phyloP scores from a whole-genome alignment of 2,113 vertebrate species.

The Archilochus colubris region DNA sequence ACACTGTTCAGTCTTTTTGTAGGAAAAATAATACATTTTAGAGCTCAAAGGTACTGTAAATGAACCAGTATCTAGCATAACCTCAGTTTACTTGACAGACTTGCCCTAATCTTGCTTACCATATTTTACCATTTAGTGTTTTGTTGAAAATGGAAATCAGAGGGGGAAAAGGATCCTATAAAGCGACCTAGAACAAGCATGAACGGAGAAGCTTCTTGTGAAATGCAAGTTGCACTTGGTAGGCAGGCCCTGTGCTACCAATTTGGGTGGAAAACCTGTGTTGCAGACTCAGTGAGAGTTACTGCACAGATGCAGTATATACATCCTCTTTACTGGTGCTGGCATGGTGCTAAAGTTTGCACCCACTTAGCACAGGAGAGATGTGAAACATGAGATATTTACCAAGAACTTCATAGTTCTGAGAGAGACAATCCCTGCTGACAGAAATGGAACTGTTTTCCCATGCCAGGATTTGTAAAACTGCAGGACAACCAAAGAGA shows the following conservation, averaged over 20 bases:
- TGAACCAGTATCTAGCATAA: neutral
- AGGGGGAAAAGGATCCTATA: neutral
- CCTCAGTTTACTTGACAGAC: neutral
- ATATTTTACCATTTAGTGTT: neutral
- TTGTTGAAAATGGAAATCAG: neutral
- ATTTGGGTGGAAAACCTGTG: neutral
- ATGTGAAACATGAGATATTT: neutral
- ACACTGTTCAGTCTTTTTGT: neutral
- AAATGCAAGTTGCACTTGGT: neutral
- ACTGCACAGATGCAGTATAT: neutral
- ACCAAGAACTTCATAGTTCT: neutral
- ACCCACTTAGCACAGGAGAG: neutral
- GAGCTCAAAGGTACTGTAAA: neutral
- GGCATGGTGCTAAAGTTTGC: neutral
- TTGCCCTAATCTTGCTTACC: neutral
- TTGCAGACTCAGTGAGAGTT: neutral
- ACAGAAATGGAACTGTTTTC: slow-evolving; percentile 16
- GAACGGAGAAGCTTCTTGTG: neutral
- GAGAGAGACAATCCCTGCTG: neutral
- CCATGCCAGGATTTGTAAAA: slow-evolving; percentile 18
- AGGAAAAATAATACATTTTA: neutral
- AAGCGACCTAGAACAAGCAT: neutral
- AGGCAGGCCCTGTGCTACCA: neutral
- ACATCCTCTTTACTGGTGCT: neutral
- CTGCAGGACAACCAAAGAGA: neutral